These are phyloP conservation scores for Gryon sp. DNA, from an alignment of 1,140 invertebrate species.

Conservation along the genomic window DNA sequence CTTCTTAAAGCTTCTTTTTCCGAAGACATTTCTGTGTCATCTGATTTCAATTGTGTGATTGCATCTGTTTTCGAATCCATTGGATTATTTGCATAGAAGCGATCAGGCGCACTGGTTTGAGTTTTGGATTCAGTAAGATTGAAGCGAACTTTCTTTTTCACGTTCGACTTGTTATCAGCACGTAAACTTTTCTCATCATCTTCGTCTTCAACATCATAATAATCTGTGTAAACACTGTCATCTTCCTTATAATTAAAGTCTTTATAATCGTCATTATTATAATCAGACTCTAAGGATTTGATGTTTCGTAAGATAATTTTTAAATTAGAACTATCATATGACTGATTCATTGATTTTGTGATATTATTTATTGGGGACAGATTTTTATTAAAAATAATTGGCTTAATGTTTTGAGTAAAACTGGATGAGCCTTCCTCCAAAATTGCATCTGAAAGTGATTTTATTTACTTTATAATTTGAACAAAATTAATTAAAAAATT, in stretches of 20 bases:
- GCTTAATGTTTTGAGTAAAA: too few relatives aligned
- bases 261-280: slow-evolving; percentile 2
- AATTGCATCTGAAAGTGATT: too few relatives aligned
- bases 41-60: slow-evolving; percentile 21
- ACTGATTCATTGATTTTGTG: too few relatives aligned
- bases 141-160: slow-evolving; percentile 38
- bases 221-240: slow-evolving; percentile 27
- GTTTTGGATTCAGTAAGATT: slow-evolving; percentile 20
- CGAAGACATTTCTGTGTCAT: slow-evolving; percentile 2
- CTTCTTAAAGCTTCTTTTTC: too few relatives aligned
- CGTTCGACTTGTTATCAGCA: slow-evolving; percentile 13
- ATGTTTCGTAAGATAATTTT: slow-evolving; percentile 36
- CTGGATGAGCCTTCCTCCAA: too few relatives aligned
- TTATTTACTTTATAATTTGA: too few relatives aligned
- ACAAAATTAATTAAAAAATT: too few relatives aligned
- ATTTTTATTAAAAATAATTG: slow-evolving; percentile 6
- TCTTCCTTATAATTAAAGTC: slow-evolving; percentile 24
- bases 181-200: slow-evolving; percentile 29
- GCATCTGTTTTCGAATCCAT: slow-evolving; percentile 7
- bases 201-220: slow-evolving; percentile 26
- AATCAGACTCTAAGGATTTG: slow-evolving; percentile 22
- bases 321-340: background rate
- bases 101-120: slow-evolving; percentile 3
- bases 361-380: too few relatives aligned
- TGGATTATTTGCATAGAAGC: slow-evolving; percentile 12